Evolutionary conservation across 2,888 invertebrate species (phyloP).

Genomic region (Drosophila paracracens): DNA sequence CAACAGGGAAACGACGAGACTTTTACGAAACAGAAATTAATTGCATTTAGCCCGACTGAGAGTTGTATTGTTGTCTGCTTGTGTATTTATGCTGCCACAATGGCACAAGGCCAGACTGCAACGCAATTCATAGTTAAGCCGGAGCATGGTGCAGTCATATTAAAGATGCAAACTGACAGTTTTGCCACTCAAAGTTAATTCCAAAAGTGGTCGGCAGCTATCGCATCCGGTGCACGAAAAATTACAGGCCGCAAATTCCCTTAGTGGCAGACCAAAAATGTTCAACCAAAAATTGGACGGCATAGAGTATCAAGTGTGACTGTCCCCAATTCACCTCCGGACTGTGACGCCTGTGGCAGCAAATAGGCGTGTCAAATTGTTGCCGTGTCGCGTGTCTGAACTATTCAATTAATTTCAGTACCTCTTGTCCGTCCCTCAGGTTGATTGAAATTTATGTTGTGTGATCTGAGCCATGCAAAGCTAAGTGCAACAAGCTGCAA

Average conservation of each 20-base stretch:
- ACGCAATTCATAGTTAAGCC: constrained; percentile 29
- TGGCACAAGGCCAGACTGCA: constrained; percentile 16
- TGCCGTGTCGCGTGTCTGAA: constrained; percentile 41
- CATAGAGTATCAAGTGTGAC: constrained; percentile 15
- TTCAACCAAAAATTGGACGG: constrained; percentile 18
- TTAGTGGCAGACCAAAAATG: background rate
- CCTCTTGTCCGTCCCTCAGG: constrained; percentile 40
- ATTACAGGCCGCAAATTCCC: constrained; percentile 22
- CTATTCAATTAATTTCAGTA: constrained; percentile 41
- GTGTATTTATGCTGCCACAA: constrained; percentile 53
- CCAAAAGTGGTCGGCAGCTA: constrained; percentile 56
- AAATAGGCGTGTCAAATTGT: constrained; percentile 43
- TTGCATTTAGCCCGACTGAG: constrained; percentile 48
- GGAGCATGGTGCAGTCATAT: constrained; percentile 25
- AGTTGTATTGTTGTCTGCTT: constrained; percentile 25
- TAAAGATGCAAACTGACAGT: constrained; percentile 24
- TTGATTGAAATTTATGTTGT: constrained; percentile 57
- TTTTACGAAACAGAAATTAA: constrained; percentile 43
- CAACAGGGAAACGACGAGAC: background rate
- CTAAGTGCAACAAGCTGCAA: constrained; percentile 64
- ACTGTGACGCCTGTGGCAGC: constrained; percentile 6
- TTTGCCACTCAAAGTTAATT: constrained; percentile 52
- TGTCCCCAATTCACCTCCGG: background rate
- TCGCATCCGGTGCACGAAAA: constrained; percentile 51
- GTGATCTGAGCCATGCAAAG: constrained; percentile 62